These are phyloP conservation scores for Pangasius mekongensis DNA, from an alignment of 2,797 vertebrate genomes.

Conservation along the genomic window DNA sequence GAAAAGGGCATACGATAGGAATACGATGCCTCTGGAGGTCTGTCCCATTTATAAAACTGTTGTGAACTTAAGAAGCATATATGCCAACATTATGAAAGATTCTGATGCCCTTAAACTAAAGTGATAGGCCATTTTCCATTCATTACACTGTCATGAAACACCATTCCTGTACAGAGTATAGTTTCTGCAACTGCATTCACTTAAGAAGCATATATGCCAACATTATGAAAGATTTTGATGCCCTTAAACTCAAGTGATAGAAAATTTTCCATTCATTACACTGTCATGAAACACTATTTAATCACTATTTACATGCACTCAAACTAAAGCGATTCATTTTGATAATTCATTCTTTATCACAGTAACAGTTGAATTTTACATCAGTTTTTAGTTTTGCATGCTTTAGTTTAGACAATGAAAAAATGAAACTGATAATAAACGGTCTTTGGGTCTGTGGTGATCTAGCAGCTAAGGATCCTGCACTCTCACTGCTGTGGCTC, in stretches of 20 bases:
- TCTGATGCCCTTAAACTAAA: not conserved
- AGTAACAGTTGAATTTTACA: not conserved
- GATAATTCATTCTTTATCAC: not conserved
- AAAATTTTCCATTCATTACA: too few species aligned
- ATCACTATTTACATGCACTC: not conserved
- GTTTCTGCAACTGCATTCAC: too few species aligned
- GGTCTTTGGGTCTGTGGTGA: too few species aligned
- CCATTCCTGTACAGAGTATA: too few species aligned
- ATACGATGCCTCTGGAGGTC: not conserved
- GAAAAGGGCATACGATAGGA: not conserved
- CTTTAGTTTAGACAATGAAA: not conserved
- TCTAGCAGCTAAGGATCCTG: too few species aligned
- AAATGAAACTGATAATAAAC: not conserved
- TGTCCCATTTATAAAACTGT: not conserved
- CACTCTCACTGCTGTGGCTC: too few species aligned
- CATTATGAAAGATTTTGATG: too few species aligned
- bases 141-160: too few species aligned
- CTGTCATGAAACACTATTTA: too few species aligned
- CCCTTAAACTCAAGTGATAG: too few species aligned
- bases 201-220: too few species aligned
- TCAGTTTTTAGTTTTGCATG: not conserved
- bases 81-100: not conserved
- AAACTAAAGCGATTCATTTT: not conserved
- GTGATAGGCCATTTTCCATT: not conserved
- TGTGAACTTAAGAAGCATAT: not conserved